Percentiles rank a stretch among this genome's conserved stretches.
Evolutionary conservation across 30 jellyfish, hydroid and myxozoan genomes (phyloP).

Genomic region (Aurelia aurita): DNA sequence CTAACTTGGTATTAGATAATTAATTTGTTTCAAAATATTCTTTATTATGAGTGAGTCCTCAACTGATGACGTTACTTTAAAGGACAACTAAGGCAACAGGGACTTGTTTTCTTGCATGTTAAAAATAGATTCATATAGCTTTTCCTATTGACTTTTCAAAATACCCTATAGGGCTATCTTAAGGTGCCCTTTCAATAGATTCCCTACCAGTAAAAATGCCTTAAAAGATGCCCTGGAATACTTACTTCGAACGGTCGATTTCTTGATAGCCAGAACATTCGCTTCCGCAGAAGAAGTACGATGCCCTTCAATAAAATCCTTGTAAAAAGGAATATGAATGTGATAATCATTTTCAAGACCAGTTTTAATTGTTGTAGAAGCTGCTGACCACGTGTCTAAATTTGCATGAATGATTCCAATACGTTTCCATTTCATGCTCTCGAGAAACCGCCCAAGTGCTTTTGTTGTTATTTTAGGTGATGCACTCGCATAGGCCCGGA

Average conservation of each 20-base stretch:
- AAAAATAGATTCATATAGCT: too few species aligned
- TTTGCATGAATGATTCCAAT: conserved; percentile 69
- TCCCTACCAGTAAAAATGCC: too few species aligned
- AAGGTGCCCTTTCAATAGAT: too few species aligned
- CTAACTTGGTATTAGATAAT: too few species aligned
- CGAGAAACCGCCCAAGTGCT: conserved; percentile 46
- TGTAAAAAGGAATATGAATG: conserved; percentile 31
- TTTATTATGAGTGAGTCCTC: too few species aligned
- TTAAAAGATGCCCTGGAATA: neutral
- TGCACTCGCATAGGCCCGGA: conserved; percentile 82
- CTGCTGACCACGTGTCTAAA: conserved; percentile 62
- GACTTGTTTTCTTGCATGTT: too few species aligned
- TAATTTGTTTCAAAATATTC: too few species aligned
- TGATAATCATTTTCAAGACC: conserved; percentile 11
- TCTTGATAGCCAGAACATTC: conserved; percentile 15
- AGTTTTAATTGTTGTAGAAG: conserved; percentile 25
- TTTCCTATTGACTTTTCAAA: too few species aligned
- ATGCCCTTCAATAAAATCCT: conserved; percentile 24
- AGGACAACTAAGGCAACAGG: too few species aligned
- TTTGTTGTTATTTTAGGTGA: conserved; percentile 51
- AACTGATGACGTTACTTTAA: too few species aligned
- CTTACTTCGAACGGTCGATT: conserved; percentile 42
- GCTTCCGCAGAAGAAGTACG: conserved; percentile 46
- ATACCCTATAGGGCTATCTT: too few species aligned
- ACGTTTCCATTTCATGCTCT: conserved; percentile 74